Evolutionary conservation across 37 sponge, comb jelly and placozoan species (phyloP), one percentile per base, ranked within the genome.

Genomic region (Bolinopsis microptera): DNA sequence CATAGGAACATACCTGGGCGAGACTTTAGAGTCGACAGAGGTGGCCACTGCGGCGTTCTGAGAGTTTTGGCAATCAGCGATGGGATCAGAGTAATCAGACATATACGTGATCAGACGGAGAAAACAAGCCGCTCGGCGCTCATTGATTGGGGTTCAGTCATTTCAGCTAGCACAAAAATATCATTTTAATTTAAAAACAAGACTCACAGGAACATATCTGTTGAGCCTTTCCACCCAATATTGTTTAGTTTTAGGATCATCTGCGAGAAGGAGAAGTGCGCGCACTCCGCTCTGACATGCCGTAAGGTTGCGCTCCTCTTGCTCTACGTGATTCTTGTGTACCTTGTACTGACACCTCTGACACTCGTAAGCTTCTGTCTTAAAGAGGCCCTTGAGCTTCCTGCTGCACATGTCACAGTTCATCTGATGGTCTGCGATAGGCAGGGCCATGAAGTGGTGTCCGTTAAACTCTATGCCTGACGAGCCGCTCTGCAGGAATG

Each of bases 281-380:
- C 83, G 24, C 24, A 32, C 38, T 1, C 83, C 83, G 38, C 83
- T 82, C 38, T 32, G 36, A 82, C 83, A 82, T 3, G 83, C 83
- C 38, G 38, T 35, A 34, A 82, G 83, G 38, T 32, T 82, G 32
- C 83, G 24, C 83, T 82, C 83, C 38, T 82, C 83, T 23, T 82
- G 83, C 23, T 82, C 83, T 5, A 82, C 83, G 38, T 82, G 83
- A 36, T 32, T 35, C 38, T 82, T 82, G 83, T 82, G 83, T 13
- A 82, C 83, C 23, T 82, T 82, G 38, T 36, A 36, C 36, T 82
- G 83, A 35, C 83, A 82, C 8, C 83, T 34, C 38, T 82, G 83
- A 82, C 83, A 82, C 83, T 82, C 83, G 83, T 82, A 82, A 0
- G 83, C 83, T 82, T 82, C 83, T 8, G 83, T 82, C 32, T 82